Base-by-base conservation (phyloP, 2,888 invertebrate species). In the Lasioglossum figueresi region DNA sequence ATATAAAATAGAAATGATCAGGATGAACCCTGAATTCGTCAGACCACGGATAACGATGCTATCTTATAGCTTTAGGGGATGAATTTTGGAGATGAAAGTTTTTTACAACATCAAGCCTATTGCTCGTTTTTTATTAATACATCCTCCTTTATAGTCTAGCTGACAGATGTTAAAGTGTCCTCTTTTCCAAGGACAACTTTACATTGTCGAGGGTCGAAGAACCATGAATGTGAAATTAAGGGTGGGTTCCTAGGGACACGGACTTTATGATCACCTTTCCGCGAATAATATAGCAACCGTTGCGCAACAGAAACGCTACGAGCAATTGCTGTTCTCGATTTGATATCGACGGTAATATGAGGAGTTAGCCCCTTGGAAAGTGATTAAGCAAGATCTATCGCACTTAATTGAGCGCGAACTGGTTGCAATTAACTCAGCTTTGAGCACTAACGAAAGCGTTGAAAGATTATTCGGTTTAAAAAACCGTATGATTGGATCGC, bases 191-290 rank as follows among this genome's bases (percentile, higher is more conserved):
- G 14, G n/a, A 34, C n/a, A 70, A 70, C 19, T 40, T 19, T 43
- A 27, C 56, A 70, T 70, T 34, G n/a, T 31, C 52, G 23, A 4
- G 31, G 52, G 52, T 19, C n/a, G 37, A 80, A 76, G 37, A 14
- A 2, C 48, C 40, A 16, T 43, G 77, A 70, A 43, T 76, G 52
- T 52, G 43, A 80, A 76, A 76, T 80, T 43, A 43, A 43, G 27
- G n/a, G 27, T 12, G 27, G 8, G 37, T 6, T n/a, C 23, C 48
- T 45, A 5, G 74, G 52, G 37, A 37, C 31, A 2, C 19, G 31
- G 43, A 66, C 52, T 63, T 76, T 76, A 43, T 76, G 27, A 43
- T 40, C 59, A 27, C 27, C n/a, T 75, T 40, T 10, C 23, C 40
- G 52, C 56, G 74, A 75, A 75, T 75, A 56, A 63, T 75, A 2